Conservation (phyloP, 2,797 vertebrate species). For the Dendrocincla tyrannina region DNA sequence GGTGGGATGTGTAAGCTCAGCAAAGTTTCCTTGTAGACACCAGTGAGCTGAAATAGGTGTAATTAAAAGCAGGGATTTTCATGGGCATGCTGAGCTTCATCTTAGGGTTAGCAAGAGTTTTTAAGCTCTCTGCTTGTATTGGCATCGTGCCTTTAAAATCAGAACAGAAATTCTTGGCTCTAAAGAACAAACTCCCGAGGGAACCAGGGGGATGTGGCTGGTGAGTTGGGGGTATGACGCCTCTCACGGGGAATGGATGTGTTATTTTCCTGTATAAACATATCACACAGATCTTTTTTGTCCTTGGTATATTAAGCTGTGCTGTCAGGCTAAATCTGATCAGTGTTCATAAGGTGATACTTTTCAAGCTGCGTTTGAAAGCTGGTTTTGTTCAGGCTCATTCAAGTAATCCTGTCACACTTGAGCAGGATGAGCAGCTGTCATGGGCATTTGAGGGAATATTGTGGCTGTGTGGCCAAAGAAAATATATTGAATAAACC, state of each 20-base stretch:
- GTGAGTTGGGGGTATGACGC: background rate
- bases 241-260: background rate
- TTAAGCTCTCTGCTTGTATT: background rate
- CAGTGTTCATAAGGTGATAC: slow-evolving; percentile 3
- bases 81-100: background rate
- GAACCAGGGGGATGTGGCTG: background rate
- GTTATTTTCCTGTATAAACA: slow-evolving; percentile 24
- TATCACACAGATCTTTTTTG: slow-evolving; percentile 18
- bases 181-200: background rate
- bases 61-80: background rate
- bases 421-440: background rate
- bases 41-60: background rate
- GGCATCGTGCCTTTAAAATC: background rate
- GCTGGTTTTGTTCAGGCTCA: slow-evolving; percentile 13
- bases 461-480: background rate
- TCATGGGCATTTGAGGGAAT: background rate
- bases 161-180: background rate
- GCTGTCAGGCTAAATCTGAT: slow-evolving; percentile 9
- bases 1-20: background rate
- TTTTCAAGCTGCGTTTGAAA: slow-evolving; percentile 38
- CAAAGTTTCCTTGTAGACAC: background rate
- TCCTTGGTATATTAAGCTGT: slow-evolving; percentile 26
- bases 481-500: background rate
- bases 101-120: background rate
- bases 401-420: background rate